A percentile compares a stretch with the other conserved stretches of the same genome.
phyloP scores from a whole-genome alignment of 2,888 invertebrate species.

The Gibbula magus region DNA sequence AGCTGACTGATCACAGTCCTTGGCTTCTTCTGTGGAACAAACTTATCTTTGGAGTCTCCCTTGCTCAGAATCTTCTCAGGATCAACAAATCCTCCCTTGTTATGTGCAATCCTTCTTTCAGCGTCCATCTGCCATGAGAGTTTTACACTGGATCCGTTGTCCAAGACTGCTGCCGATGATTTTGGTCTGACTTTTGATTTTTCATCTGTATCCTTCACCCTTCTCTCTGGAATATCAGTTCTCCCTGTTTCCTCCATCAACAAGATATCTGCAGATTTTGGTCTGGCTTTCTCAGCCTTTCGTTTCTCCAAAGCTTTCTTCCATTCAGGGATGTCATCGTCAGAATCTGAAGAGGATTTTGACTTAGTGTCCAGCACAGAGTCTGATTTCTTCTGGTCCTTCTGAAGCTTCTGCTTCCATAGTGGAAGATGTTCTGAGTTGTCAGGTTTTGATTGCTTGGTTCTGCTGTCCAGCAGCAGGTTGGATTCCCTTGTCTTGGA shows the following conservation, averaged over 20 bases:
- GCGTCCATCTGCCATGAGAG: constrained; percentile 68
- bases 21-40: not conserved
- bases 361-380: not conserved
- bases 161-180: constrained; percentile 46
- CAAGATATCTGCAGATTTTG: constrained; percentile 34
- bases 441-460: not conserved
- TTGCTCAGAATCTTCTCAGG: constrained; percentile 48
- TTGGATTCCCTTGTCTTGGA: not conserved
- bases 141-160: constrained; percentile 33
- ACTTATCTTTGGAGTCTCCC: not conserved
- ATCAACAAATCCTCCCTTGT: constrained; percentile 60
- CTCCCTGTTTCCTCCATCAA: constrained; percentile 14
- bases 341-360: not conserved
- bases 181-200: constrained; percentile 41
- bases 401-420: constrained; percentile 8
- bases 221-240: not conserved
- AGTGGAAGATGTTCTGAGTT: not conserved
- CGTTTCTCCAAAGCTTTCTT: constrained; percentile 45
- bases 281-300: constrained; percentile 28
- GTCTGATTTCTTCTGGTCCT: not conserved
- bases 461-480: not conserved
- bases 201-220: constrained; percentile 16
- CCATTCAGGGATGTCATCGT: constrained; percentile 51
- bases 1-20: not conserved
- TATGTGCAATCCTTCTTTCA: constrained; percentile 56